Evolutionary conservation across 2,113 vertebrate species (phyloP), one percentile per base, ranked within the genome.

Genomic region (Ictidomys tridecemlineatus): DNA sequence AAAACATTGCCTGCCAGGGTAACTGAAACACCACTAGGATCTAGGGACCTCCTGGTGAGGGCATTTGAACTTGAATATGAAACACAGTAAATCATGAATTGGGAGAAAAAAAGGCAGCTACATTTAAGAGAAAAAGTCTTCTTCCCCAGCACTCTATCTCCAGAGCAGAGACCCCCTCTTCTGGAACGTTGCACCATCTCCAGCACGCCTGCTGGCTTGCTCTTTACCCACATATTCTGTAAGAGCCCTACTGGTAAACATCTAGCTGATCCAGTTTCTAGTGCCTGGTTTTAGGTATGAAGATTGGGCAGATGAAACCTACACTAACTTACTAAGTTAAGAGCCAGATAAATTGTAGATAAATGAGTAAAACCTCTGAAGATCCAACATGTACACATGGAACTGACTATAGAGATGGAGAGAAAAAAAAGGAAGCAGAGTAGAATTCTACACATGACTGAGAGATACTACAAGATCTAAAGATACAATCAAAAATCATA

Each of bases 41-140:
- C 79, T 45, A 45, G 28, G 82, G 77, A 32, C 8, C 30, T 72
- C 56, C 56, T 87, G 72, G 18, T 67, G 37, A 67, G 42, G 34
- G 9, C 58, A 58, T 84, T 88, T 94, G 37, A 74, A 61, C 65
- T 88, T 69, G 48, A 94, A 74, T 79, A 61, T 42, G 87, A 93
- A 90, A 32, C 51, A 72, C 51, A 83, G 13, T n/a, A 89, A 72
- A 80, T 65, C 22, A 1, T 34, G 48, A 39, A 5, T 51, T 67
- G 45, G 5, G 24, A 93, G 63, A 91, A 89, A 85, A 39, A 82
- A 73, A 76, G 37, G 12, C 17, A 87, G 30, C 28, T 87, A 51
- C 5, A 84, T 12, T 70, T 67, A 45, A 45, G 12, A 92, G 56
- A 91, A 51, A 85, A 84, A 42, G 39, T 30, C 56, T 32, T 51